phyloP scores from a whole-genome alignment of 1,140 invertebrate species.

The Brachionus sp. region DNA sequence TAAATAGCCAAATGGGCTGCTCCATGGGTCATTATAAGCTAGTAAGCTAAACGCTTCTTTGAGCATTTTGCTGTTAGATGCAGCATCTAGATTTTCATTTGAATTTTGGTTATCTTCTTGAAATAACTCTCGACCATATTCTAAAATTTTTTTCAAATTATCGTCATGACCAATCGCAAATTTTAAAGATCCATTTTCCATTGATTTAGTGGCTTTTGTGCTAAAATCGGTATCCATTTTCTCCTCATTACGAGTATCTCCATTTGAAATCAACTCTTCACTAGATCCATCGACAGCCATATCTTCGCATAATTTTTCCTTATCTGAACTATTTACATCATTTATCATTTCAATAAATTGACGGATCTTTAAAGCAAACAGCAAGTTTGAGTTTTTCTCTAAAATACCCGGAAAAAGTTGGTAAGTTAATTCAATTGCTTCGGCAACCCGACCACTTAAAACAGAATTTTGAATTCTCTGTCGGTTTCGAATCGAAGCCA shows the following conservation, averaged over 20 bases:
- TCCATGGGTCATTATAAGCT: conserved; percentile 95
- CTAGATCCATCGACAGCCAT: background rate
- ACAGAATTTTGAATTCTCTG: conserved; percentile 92
- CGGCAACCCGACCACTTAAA: conserved; percentile 82
- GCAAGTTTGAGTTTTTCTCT: conserved; percentile 79
- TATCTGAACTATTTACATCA: conserved; percentile 60
- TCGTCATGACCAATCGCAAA: conserved; percentile 73
- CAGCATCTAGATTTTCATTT: conserved; percentile 75
- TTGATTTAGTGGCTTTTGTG: conserved; percentile 47
- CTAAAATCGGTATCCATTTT: conserved; percentile 49
- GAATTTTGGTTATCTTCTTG: conserved; percentile 79
- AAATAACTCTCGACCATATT: conserved; percentile 87
- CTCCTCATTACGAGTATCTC: conserved; percentile 49
- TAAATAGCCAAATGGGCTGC: conserved; percentile 89
- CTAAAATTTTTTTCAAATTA: conserved; percentile 72
- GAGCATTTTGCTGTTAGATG: conserved; percentile 85
- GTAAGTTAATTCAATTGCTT: conserved; percentile 84
- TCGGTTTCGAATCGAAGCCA: conserved; percentile 90
- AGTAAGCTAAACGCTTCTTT: conserved; percentile 94
- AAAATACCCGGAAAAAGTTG: conserved; percentile 83
- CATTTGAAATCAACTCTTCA: conserved; percentile 47
- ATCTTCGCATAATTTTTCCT: conserved; percentile 48
- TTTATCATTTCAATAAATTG: conserved; percentile 86
- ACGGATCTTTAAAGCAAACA: conserved; percentile 89
- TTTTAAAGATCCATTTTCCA: conserved; percentile 51